Percentiles rank a stretch among this genome's conserved stretches.
Conservation (phyloP, 1,140 invertebrate species). For the Armadillidium nasatum region DNA sequence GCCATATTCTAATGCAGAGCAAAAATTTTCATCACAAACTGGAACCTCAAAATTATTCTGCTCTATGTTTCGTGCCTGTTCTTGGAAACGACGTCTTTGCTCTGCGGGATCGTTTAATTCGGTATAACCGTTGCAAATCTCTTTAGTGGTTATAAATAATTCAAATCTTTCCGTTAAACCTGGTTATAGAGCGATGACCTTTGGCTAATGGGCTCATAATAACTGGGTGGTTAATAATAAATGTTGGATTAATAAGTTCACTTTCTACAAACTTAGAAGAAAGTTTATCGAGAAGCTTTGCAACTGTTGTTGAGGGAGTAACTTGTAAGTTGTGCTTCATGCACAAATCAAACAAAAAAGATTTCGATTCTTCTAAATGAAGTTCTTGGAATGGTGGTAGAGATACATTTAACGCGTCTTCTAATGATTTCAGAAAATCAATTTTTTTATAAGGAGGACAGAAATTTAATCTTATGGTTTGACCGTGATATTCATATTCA, state of each 20-base stretch:
- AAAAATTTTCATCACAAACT: constrained; percentile 93
- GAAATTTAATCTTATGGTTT: constrained; percentile 80
- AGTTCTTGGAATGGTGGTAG: constrained; percentile 57
- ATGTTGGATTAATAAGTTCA: constrained; percentile 92
- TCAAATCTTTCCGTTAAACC: constrained; percentile 96
- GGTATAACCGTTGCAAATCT: constrained; percentile 97
- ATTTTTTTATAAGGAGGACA: constrained; percentile 92
- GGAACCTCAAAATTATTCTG: constrained; percentile 98
- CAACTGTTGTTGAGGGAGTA: constrained; percentile 63
- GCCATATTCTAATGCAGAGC: constrained; percentile 92
- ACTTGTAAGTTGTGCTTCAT: constrained; percentile 84
- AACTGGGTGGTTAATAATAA: constrained; percentile 95
- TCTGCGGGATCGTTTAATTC: constrained; percentile 96
- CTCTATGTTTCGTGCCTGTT: constrained; percentile 70
- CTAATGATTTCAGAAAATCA: constrained; percentile 83
- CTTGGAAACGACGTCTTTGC: constrained; percentile 68
- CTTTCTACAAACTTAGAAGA: constrained; percentile 97
- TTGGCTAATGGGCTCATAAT: constrained; percentile 98
- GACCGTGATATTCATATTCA: constrained; percentile 88
- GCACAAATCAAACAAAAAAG: constrained; percentile 61
- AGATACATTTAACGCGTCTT: constrained; percentile 60
- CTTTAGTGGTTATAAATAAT: constrained; percentile 93
- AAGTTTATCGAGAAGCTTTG: constrained; percentile 89
- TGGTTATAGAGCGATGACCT: constrained; percentile 78
- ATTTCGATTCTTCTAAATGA: constrained; percentile 50